A percentile compares a stretch with the other conserved stretches of the same genome.
phyloP scores from a whole-genome alignment of 1,140 invertebrate species.

The Penaeus japonicus region DNA sequence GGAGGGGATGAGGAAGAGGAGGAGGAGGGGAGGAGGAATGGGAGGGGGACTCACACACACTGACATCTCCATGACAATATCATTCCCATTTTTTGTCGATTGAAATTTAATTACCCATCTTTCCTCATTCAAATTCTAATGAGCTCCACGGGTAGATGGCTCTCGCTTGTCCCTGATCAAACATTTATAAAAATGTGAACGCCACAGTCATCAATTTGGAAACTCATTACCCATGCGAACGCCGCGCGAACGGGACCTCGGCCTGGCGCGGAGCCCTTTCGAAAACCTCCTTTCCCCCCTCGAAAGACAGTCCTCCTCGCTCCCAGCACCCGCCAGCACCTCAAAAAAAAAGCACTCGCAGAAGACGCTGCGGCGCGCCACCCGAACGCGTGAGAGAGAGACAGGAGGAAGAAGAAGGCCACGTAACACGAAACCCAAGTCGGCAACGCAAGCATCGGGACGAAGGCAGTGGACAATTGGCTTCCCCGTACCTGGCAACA shows the following conservation, averaged over 20 bases:
- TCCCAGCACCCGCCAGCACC: too few species aligned
- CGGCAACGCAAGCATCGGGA: too few species aligned
- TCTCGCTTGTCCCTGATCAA: constrained; percentile 1
- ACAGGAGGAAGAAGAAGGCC: not conserved
- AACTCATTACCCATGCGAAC: not conserved
- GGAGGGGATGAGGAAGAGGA: too few species aligned
- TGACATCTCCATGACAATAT: constrained; percentile 7
- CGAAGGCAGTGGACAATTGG: too few species aligned
- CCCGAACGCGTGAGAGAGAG: not conserved
- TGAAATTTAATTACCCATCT: constrained; percentile 15
- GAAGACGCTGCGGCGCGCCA: not conserved
- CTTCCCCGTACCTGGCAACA: too few species aligned
- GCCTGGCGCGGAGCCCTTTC: not conserved
- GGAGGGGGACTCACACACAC: not conserved
- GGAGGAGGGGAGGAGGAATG: not conserved
- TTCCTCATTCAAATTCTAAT: constrained; percentile 4
- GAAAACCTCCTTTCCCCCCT: too few species aligned
- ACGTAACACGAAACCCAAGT: not conserved
- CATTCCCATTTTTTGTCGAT: not conserved
- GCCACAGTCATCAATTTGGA: constrained; percentile 2
- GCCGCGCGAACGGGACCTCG: too few species aligned
- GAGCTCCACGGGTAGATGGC: not conserved
- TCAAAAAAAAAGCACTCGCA: too few species aligned
- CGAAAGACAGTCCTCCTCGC: too few species aligned
- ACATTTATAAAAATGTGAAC: constrained; percentile 16